Evolutionary conservation across 2,797 vertebrate species (phyloP).

Genomic region (Fringilla coelebs): DNA sequence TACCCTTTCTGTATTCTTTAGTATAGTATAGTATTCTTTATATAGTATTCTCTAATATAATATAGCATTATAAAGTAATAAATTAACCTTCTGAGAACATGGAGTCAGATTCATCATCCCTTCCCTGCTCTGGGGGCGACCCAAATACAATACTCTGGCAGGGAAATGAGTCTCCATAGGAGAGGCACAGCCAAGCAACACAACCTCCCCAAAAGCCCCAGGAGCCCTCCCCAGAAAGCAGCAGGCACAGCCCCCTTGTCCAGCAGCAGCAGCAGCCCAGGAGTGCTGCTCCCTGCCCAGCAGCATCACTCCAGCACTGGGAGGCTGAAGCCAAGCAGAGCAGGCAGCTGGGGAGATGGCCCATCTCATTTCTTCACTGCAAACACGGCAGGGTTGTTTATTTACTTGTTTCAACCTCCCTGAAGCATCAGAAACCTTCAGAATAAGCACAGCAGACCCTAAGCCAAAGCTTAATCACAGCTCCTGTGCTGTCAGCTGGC

Average conservation of each 20-base stretch:
- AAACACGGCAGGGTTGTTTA: neutral
- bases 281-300: neutral
- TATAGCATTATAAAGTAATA: too few species aligned
- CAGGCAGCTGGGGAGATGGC: neutral
- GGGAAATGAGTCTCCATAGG: fast-evolving
- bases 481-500: neutral
- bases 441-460: neutral
- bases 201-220: neutral
- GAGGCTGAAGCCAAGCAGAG: neutral
- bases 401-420: neutral
- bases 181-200: neutral
- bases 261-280: neutral
- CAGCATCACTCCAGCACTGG: fast-evolving
- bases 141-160: too few species aligned
- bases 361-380: neutral
- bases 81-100: too few species aligned
- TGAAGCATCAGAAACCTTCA: neutral
- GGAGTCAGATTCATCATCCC: too few species aligned
- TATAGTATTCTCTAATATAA: too few species aligned
- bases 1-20: too few species aligned
- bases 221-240: neutral
- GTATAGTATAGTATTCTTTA: too few species aligned
- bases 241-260: neutral
- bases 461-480: neutral
- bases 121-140: too few species aligned